Base-by-base conservation (phyloP, 2,888 invertebrate species). In the Cancer borealis region DNA sequence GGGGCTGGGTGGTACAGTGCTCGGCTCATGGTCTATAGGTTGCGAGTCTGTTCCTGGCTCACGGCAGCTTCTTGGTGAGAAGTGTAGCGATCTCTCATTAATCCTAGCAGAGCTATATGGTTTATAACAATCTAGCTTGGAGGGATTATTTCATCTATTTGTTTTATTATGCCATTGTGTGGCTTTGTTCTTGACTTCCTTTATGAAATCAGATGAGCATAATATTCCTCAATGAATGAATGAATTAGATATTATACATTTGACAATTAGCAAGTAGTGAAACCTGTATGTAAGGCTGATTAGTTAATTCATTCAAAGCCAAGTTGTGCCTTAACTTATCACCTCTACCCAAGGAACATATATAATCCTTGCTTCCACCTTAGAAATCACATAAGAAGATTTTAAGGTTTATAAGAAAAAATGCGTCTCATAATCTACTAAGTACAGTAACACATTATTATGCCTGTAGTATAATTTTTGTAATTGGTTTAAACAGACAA, bases 241-340 rank as follows among this genome's bases (percentile, higher is more conserved):
- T 54, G 1, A 14, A 3, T 54, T 54, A 12, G 12, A 54, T 54
- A 54, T 54, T 54, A 0, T 21, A 73, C n/a, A 5, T 73, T n/a
- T n/a, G 39, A 39, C 39, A 26, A 73, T 73, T 73, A n/a, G 60
- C 60, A 73, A 73, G 73, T 73, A 26, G 26, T 73, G 26, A 26
- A 26, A 3, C 26, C 8, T 26, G 21, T 10, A 26, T n/a, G 73
- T 39, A 39, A 73, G 73, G 4, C 8, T n/a, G 26, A 26, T 10
- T 73, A 26, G n/a, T 73, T 1, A 54, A 14, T 54, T 54, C 14
- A 54, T n/a, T n/a, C 8, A 10, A 26, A n/a, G 73, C 73, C 73
- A 73, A 73, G 26, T 73, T 73, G 73, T 73, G 73, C 73, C 73
- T 73, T 73, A 73, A 73, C 73, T 26, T 73, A 73, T 73, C 73